A percentile compares a stretch with the other conserved stretches of the same genome.
Evolutionary conservation across 2,113 vertebrate genomes (phyloP).

Genomic region (Centrocercus urophasianus): DNA sequence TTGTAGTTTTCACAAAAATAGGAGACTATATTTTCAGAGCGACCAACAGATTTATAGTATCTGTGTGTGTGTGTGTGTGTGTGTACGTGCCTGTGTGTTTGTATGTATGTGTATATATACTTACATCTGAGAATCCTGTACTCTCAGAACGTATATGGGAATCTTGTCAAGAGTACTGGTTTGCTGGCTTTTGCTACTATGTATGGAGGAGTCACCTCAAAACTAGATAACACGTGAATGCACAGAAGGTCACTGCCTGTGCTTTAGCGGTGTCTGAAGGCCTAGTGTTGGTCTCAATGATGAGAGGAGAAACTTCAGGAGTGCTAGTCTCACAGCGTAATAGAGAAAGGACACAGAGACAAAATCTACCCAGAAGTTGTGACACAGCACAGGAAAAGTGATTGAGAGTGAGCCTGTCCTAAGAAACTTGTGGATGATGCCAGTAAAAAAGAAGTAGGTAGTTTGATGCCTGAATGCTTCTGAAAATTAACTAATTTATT

Average conservation of each 20-base stretch:
- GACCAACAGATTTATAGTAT: not conserved
- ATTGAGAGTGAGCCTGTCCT: not conserved
- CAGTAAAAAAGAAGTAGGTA: not conserved
- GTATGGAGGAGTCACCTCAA: not conserved
- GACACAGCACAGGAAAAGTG: not conserved
- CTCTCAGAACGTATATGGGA: not conserved
- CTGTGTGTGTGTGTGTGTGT: no score
- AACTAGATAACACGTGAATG: not conserved
- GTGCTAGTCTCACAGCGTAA: not conserved
- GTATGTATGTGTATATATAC: not conserved
- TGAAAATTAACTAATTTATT: slow-evolving; percentile 53
- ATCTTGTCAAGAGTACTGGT: not conserved
- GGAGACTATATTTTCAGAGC: no score
- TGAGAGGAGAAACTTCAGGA: not conserved
- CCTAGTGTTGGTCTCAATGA: not conserved
- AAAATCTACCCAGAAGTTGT: not conserved
- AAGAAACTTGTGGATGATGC: not conserved
- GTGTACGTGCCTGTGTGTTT: not conserved
- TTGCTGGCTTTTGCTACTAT: not conserved
- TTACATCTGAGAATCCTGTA: not conserved
- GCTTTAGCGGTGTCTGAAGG: not conserved
- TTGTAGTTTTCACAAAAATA: no score
- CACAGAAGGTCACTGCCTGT: not conserved
- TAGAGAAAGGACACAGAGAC: not conserved
- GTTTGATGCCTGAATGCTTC: not conserved